Base-by-base conservation (phyloP, 2,113 vertebrate genomes). In the Bolborhynchus lineola region DNA sequence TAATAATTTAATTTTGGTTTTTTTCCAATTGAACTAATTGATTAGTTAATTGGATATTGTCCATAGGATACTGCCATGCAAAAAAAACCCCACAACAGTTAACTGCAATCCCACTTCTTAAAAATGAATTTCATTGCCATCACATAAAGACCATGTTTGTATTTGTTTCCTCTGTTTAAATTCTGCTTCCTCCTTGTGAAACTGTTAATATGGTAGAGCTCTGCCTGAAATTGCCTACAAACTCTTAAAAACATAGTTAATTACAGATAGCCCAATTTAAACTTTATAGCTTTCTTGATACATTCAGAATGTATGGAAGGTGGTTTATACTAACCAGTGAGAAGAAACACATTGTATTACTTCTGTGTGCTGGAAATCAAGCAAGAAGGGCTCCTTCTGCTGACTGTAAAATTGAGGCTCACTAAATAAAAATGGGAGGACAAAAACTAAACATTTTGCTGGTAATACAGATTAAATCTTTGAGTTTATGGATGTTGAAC, bases 161-260 rank as follows among this genome's bases (percentile, higher is more conserved):
- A 92, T 97, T 96, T 93, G 90, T 96, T 97, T 96, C 95, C 97
- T 96, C 95, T 97, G 76, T 95, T 95, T 97, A 97, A 98, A 97
- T 97, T 97, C 90, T 92, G 85, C 95, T 97, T 98, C 97, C 97
- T 98, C 96, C 97, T 97, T 97, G 97, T 98, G 98, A 98, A 98
- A 96, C 62, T 33, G 80, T 97, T 98, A 98, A 98, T 97, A 95
- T 76, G 95, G 92, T 96, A 82, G 63, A 93, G 55, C 42, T 18
- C 76, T 89, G 90, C 17, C 93, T 96, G 70, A 98, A 97, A 97
- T 97, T 97, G 97, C 97, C 97, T 97, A 80, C 96, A 98, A 97
- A 97, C 97, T 96, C 97, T 98, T 98, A 98, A 98, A 95, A 97
- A 91, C 94, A 82, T 50, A 92, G 91, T 90, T 98, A 98, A 98